Conservation (phyloP, 92 coral and sea anemone species). For the Palythoa grandiflora region DNA sequence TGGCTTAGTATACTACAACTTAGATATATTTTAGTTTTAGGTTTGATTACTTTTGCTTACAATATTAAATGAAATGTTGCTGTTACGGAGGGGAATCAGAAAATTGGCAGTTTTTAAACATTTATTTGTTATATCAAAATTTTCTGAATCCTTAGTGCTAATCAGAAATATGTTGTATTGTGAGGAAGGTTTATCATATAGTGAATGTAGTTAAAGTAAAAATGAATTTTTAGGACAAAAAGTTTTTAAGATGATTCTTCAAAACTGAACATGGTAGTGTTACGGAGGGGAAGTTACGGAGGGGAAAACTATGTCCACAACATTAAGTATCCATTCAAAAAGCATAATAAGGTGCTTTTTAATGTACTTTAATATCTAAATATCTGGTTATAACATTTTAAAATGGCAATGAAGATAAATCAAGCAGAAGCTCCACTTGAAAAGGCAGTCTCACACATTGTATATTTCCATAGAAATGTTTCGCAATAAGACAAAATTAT, state of each 20-base stretch:
- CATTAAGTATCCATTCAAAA: constrained; percentile 4
- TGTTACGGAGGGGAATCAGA: too few relatives aligned
- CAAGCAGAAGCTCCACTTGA: background rate
- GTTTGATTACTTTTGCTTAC: too few relatives aligned
- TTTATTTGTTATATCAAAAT: too few relatives aligned
- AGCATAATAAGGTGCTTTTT: constrained; percentile 18
- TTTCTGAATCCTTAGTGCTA: background rate
- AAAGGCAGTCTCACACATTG: too few relatives aligned
- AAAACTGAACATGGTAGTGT: background rate
- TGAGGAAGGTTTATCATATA: background rate
- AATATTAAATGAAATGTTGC: too few relatives aligned
- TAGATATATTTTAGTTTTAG: too few relatives aligned
- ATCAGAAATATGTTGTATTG: background rate
- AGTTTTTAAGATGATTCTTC: background rate
- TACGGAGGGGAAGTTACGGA: background rate
- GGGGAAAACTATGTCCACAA: background rate
- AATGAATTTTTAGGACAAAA: constrained; percentile 5
- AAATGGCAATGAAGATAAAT: constrained; percentile 10
- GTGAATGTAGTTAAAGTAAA: background rate
- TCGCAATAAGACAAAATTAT: too few relatives aligned
- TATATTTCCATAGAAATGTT: too few relatives aligned
- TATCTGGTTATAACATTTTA: background rate
- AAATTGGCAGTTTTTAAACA: too few relatives aligned
- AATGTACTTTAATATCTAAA: constrained; percentile 5
- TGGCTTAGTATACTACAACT: too few relatives aligned